Conservation (phyloP, 1,140 invertebrate genomes). For the Brachionus koreanus region DNA sequence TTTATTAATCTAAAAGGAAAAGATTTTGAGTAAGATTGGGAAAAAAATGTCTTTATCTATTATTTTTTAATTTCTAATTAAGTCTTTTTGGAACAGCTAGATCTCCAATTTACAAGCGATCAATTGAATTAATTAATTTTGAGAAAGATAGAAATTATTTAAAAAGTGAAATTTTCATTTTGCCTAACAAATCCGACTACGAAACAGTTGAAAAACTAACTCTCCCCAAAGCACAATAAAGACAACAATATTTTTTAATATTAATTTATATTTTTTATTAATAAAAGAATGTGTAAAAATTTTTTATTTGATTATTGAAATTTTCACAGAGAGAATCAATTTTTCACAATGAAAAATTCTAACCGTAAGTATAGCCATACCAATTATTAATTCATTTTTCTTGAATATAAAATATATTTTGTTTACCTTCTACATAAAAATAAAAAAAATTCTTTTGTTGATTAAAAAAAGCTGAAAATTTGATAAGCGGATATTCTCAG, state of each 20-base stretch:
- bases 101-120: background rate
- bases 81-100: background rate
- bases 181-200: background rate
- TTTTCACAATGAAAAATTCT: too few species aligned
- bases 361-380: too few species aligned
- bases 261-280: conserved; percentile 2
- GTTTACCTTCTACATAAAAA: too few species aligned
- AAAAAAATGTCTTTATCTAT: background rate
- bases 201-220: conserved; percentile 1
- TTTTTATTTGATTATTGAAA: too few species aligned
- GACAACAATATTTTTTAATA: background rate
- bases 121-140: background rate
- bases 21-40: conserved; percentile 55
- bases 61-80: background rate
- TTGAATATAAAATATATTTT: too few species aligned
- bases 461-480: too few species aligned
- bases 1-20: conserved; percentile 50
- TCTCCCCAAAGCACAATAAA: background rate
- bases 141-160: background rate
- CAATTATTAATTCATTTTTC: too few species aligned
- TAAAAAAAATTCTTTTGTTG: too few species aligned
- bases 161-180: background rate
- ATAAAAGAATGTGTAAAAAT: background rate
- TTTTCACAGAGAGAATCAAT: too few species aligned
- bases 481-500: too few species aligned